phyloP scores from a whole-genome alignment of 2,113 vertebrate genomes.

The Paraplagusia blochii region DNA sequence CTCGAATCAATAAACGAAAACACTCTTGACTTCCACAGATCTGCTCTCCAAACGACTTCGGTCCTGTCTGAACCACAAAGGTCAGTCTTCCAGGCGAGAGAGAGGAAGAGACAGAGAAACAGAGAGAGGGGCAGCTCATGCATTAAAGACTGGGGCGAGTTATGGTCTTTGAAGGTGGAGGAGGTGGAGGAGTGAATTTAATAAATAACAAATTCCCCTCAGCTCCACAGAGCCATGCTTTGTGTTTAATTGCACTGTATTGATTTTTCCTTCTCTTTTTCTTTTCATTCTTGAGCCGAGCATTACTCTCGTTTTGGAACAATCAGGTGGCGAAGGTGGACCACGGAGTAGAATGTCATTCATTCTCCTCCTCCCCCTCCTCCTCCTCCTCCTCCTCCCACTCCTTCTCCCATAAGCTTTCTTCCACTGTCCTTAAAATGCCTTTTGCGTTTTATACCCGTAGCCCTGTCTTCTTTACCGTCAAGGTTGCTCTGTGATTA shows the following conservation, averaged over 20 bases:
- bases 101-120: slow-evolving; percentile 23
- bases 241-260: slow-evolving; percentile 77
- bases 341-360: slow-evolving; percentile 61
- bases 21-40: slow-evolving; percentile 53
- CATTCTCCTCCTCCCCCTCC: slow-evolving; percentile 21
- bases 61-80: slow-evolving; percentile 55
- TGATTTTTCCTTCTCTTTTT: slow-evolving; percentile 71
- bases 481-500: slow-evolving; percentile 38
- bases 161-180: slow-evolving; percentile 43
- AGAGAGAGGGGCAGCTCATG: slow-evolving; percentile 39
- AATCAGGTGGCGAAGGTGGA: slow-evolving; percentile 73
- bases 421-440: background rate
- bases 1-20: slow-evolving; percentile 49
- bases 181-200: slow-evolving; percentile 69
- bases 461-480: slow-evolving; percentile 7
- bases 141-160: slow-evolving; percentile 57
- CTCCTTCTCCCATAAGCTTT: background rate
- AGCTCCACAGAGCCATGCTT: slow-evolving; percentile 69
- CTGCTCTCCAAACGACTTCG: slow-evolving; percentile 51
- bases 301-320: slow-evolving; percentile 72
- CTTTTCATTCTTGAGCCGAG: slow-evolving; percentile 50
- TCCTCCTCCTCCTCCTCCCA: slow-evolving; percentile 7
- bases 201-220: slow-evolving; percentile 73
- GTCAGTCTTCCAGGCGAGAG: slow-evolving; percentile 62
- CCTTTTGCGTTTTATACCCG: slow-evolving; percentile 34